A percentile compares a stretch with the other conserved stretches of the same genome.
Evolutionary conservation across 2,113 vertebrate genomes (phyloP).

Genomic region (Gobio gobio): DNA sequence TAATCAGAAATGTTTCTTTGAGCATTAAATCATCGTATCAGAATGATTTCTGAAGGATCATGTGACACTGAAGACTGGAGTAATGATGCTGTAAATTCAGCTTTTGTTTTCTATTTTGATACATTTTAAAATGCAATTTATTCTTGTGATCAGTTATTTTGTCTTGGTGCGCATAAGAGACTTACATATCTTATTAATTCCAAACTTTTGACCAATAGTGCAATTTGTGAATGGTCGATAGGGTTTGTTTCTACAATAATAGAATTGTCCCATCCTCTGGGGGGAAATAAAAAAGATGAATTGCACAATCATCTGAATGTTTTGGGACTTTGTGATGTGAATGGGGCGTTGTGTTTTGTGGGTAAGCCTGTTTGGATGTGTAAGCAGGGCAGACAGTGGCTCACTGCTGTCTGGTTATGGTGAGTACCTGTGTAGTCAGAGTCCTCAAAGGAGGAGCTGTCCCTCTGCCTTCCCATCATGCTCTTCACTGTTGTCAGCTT

Average conservation of each 20-base stretch:
- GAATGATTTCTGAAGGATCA: too few species aligned
- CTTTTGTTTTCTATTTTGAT: too few species aligned
- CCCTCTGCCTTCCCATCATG: not conserved
- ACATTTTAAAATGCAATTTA: too few species aligned
- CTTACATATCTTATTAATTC: too few species aligned
- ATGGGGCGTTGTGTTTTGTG: not conserved
- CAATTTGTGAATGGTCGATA: not conserved
- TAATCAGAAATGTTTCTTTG: too few species aligned
- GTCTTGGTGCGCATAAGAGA: too few species aligned
- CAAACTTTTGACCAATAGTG: too few species aligned
- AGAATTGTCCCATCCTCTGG: not conserved
- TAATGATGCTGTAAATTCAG: too few species aligned
- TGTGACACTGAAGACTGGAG: too few species aligned
- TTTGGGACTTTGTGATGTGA: not conserved
- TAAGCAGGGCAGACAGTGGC: not conserved
- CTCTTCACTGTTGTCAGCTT: slow-evolving; percentile 17
- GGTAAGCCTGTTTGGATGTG: not conserved
- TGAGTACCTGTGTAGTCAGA: not conserved
- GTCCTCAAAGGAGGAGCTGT: slow-evolving; percentile 26
- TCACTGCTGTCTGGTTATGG: slow-evolving; percentile 18
- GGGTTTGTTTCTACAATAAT: not conserved
- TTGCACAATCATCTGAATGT: not conserved
- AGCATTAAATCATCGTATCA: too few species aligned
- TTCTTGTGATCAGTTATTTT: too few species aligned
- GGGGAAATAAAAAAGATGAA: not conserved